phyloP scores from a whole-genome alignment of 1,140 invertebrate genomes.

The Pseudomyrmex sp. region DNA sequence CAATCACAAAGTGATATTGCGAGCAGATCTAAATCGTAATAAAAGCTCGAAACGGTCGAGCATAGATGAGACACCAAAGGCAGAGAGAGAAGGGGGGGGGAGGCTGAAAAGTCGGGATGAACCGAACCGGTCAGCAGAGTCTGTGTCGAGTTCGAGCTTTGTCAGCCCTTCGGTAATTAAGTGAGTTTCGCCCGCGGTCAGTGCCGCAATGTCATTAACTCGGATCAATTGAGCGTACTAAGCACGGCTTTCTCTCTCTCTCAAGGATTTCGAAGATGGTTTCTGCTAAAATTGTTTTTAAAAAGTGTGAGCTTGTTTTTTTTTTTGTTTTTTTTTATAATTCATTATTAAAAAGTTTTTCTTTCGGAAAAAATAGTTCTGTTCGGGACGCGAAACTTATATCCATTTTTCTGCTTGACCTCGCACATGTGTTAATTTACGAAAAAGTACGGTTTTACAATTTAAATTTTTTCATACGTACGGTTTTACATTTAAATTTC shows the following conservation, averaged over 20 bases:
- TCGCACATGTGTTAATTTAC: no score
- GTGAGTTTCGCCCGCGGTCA: slow-evolving; percentile 44
- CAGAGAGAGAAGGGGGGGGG: neutral
- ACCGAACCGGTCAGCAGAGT: slow-evolving; percentile 46
- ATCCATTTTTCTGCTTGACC: no score
- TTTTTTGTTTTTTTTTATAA: neutral
- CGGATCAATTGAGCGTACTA: slow-evolving; percentile 50
- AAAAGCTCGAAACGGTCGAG: slow-evolving; percentile 9
- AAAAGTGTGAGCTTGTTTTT: slow-evolving; percentile 2
- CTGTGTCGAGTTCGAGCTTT: slow-evolving; percentile 36
- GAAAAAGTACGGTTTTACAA: no score
- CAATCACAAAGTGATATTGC: neutral
- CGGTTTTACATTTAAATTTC: neutral
- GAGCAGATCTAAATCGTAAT: neutral
- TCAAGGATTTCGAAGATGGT: slow-evolving; percentile 27
- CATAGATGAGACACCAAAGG: slow-evolving; percentile 34
- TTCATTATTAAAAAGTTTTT: neutral
- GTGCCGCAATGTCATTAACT: slow-evolving; percentile 63
- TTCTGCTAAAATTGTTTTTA: slow-evolving; percentile 18
- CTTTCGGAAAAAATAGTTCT: no score
- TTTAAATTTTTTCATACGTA: no score
- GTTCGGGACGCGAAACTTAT: no score
- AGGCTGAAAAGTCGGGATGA: slow-evolving; percentile 29
- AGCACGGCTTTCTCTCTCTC: slow-evolving; percentile 37
- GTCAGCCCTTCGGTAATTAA: slow-evolving; percentile 69